Evolutionary conservation across 2,797 vertebrate genomes (phyloP).

Genomic region (Columba guinea): DNA sequence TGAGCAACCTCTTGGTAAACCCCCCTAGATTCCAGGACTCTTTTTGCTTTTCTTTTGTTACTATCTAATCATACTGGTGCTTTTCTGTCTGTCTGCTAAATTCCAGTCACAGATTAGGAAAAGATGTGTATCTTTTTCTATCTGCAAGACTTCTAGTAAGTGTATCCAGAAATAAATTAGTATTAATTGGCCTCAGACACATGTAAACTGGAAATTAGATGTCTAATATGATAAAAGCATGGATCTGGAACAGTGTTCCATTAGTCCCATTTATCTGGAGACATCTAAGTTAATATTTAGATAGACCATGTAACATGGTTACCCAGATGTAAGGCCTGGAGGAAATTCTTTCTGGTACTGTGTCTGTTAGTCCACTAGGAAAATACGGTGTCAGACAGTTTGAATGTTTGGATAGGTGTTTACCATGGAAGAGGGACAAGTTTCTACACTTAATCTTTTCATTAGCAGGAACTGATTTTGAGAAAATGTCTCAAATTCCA

Average conservation of each 20-base stretch:
- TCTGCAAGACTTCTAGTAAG: not conserved
- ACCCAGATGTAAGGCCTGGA: not conserved
- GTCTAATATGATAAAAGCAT: not conserved
- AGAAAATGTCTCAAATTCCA: not conserved
- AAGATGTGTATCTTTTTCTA: not conserved
- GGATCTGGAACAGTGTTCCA: not conserved
- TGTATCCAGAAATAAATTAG: not conserved
- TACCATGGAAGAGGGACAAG: not conserved
- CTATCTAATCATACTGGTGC: not conserved
- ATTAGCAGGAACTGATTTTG: not conserved
- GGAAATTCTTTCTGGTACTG: not conserved
- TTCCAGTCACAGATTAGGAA: not conserved
- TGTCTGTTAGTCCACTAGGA: not conserved
- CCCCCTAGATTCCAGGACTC: not conserved
- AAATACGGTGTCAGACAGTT: not conserved
- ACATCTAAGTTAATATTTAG: not conserved
- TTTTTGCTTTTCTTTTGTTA: not conserved
- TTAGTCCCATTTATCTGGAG: not conserved
- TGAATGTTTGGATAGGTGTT: not conserved
- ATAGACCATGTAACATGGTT: rapidly evolving
- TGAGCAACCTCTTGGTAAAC: not conserved
- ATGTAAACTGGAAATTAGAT: not conserved
- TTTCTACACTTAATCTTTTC: not conserved
- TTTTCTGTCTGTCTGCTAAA: not conserved
- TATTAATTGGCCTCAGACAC: not conserved